phyloP scores from a whole-genome alignment of 2,113 vertebrate species.

The Prochilodus magdalenae region DNA sequence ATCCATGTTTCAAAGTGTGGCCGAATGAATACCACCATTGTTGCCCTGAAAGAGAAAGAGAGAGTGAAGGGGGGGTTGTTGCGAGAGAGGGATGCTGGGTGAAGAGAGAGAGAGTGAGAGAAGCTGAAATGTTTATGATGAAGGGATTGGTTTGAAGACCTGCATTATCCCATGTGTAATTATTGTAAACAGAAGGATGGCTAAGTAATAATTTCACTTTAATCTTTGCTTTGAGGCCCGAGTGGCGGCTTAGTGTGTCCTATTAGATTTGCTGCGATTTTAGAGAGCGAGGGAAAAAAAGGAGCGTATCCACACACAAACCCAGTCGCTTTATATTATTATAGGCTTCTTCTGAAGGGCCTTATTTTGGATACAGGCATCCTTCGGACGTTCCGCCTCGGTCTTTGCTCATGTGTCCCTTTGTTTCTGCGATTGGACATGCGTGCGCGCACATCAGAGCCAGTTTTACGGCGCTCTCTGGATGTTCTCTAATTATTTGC shows the following conservation, averaged over 20 bases:
- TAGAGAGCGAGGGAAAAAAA: neutral
- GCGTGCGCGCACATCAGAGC: slow-evolving; percentile 31
- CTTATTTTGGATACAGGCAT: slow-evolving; percentile 26
- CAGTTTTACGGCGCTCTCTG: slow-evolving; percentile 23
- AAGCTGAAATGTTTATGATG: slow-evolving; percentile 34
- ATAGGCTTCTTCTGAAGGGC: slow-evolving; percentile 3
- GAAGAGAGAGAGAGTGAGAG: slow-evolving; percentile 37
- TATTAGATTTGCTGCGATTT: slow-evolving; percentile 44
- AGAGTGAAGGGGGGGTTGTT: slow-evolving; percentile 38
- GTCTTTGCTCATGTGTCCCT: slow-evolving; percentile 1
- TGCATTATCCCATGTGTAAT: slow-evolving; percentile 54
- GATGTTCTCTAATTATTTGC: slow-evolving; percentile 56
- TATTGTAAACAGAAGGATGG: slow-evolving; percentile 52
- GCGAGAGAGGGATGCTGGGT: neutral
- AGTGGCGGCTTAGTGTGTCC: slow-evolving; percentile 32
- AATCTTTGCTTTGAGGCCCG: slow-evolving; percentile 53
- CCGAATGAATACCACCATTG: slow-evolving; percentile 80
- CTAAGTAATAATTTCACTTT: slow-evolving; percentile 53
- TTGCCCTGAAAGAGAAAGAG: slow-evolving; percentile 58
- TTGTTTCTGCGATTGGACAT: slow-evolving; percentile 41
- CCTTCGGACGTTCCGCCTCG: slow-evolving; percentile 1
- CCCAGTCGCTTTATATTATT: slow-evolving; percentile 17
- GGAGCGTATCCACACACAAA: neutral
- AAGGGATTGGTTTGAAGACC: slow-evolving; percentile 58
- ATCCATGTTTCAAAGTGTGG: slow-evolving; percentile 77